phyloP scores from a whole-genome alignment of 2,888 invertebrate genomes.

The Chrysomela aeneicollis region DNA sequence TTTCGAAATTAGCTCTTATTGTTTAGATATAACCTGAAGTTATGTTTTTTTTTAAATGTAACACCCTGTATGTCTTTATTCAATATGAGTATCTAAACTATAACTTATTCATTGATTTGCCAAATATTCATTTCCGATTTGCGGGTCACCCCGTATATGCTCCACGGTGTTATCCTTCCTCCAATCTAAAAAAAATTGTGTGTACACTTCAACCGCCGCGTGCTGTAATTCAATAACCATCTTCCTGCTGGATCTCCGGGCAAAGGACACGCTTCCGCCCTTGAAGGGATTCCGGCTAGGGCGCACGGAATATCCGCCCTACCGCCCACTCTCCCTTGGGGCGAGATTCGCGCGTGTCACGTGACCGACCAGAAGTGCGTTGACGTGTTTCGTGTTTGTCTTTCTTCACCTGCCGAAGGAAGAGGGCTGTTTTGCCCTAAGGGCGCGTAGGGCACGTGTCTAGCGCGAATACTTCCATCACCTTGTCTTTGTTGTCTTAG shows the following conservation, averaged over 20 bases:
- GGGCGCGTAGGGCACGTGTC: slow-evolving; percentile 34
- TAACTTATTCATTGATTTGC: too few species aligned
- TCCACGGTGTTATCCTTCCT: too few species aligned
- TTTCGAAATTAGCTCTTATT: too few species aligned
- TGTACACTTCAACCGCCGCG: slow-evolving; percentile 14
- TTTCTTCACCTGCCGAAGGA: slow-evolving; percentile 37
- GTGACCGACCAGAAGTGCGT: slow-evolving; percentile 10
- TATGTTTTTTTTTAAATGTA: too few species aligned
- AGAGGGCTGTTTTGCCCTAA: slow-evolving; percentile 39
- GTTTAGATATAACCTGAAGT: too few species aligned
- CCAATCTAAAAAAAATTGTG: slow-evolving; percentile 7
- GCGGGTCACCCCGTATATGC: too few species aligned
- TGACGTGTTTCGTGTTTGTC: slow-evolving; percentile 33
- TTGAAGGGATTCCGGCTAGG: slow-evolving; percentile 23
- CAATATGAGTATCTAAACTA: too few species aligned
- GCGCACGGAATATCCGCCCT: not conserved
- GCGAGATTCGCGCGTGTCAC: slow-evolving; percentile 29
- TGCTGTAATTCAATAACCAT: slow-evolving; percentile 27
- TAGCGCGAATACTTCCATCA: slow-evolving; percentile 28
- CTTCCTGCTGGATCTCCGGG: slow-evolving; percentile 28
- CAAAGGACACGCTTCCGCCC: slow-evolving; percentile 33
- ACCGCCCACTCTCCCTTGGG: not conserved
- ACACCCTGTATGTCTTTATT: too few species aligned
- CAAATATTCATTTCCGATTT: too few species aligned
- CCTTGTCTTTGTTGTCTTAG: slow-evolving; percentile 18